Evolutionary conservation across 2,113 vertebrate species (phyloP), one percentile per base, ranked within the genome.

Genomic region (Centropus unirufus): DNA sequence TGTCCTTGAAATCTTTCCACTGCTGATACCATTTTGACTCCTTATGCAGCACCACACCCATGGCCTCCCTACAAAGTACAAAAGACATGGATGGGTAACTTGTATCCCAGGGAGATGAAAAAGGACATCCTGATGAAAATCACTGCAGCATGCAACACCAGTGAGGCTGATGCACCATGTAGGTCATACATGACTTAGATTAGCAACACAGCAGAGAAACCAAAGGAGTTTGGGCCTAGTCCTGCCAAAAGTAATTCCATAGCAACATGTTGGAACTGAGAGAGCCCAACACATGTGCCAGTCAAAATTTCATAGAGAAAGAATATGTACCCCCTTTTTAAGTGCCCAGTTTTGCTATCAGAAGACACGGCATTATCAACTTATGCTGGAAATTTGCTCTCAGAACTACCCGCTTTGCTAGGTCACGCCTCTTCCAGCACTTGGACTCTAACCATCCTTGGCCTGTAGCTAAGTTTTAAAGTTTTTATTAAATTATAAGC

Each of bases 1-100:
- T 99, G 97, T 99, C 99, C 97, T 98, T 99, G 97, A 99, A 99
- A 78, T 99, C 99, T 76, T 99, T 99, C 99, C 99, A 99, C 96
- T 99, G 99, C 93, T 99, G 99, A 96, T 98, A 99, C 99, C 99
- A 99, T 59, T 98, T 99, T 12, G 99, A 99, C 97, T 99, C 99
- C 84, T 99, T 99, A 94, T 99, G 99, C 39, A 99, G 97, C 87
- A 99, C 99, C 17, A 99, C 96, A 3, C 99, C 99, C 97, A 98
- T 97, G 9, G 98, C 99, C 72, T 99, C 99, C 97, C 99, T 99
- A 70, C n/a, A 61, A 81, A 91, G 55, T 5, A 9, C 29, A 67
- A 21, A 22, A 86, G 73, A 84, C 3, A 24, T 0, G 5, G 34
- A 34, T 8, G 4, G 23, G 49, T 0, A 17, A 34, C 54, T 40